These are phyloP conservation scores for Xiphias gladius DNA, from an alignment of 2,113 vertebrate species.

Conservation along the genomic window DNA sequence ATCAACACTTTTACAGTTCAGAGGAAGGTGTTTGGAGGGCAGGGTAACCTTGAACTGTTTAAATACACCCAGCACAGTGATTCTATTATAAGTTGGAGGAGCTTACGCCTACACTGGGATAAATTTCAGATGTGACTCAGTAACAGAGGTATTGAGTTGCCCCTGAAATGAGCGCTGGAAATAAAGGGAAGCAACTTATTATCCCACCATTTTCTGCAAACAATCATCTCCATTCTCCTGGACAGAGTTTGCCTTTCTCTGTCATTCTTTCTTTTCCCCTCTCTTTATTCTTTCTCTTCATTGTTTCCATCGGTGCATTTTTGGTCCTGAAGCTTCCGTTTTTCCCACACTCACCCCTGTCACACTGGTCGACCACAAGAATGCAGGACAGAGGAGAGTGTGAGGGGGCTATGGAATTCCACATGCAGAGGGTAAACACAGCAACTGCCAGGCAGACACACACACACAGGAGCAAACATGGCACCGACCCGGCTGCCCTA, in stretches of 20 bases:
- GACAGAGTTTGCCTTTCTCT: conserved; percentile 63
- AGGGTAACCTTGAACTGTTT: conserved; percentile 65
- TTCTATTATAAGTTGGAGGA: conserved; percentile 67
- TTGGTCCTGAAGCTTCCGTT: conserved; percentile 94
- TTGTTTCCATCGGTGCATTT: conserved; percentile 90
- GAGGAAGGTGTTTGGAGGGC: conserved; percentile 53
- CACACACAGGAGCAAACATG: conserved; percentile 81
- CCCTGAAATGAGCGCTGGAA: conserved; percentile 71
- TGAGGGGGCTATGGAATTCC: conserved; percentile 91
- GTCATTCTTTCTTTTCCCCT: conserved; percentile 64
- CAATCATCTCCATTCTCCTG: conserved; percentile 75
- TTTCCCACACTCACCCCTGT: conserved; percentile 98
- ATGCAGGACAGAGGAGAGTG: conserved; percentile 92
- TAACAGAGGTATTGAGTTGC: conserved; percentile 75
- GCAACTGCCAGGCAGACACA: conserved; percentile 86
- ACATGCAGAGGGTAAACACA: conserved; percentile 90
- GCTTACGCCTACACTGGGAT: conserved; percentile 55
- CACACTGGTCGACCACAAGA: conserved; percentile 95
- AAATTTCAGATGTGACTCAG: conserved; percentile 75
- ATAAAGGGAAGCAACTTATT: conserved; percentile 79
- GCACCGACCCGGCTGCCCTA: conserved; percentile 76
- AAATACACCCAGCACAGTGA: conserved; percentile 65
- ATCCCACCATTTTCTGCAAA: conserved; percentile 75
- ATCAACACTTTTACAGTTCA: conserved; percentile 52
- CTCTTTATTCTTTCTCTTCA: conserved; percentile 85